Percentiles rank a stretch among this genome's conserved stretches.
Evolutionary conservation across 2,113 vertebrate genomes (phyloP).

Genomic region (Chaetops frenatus): DNA sequence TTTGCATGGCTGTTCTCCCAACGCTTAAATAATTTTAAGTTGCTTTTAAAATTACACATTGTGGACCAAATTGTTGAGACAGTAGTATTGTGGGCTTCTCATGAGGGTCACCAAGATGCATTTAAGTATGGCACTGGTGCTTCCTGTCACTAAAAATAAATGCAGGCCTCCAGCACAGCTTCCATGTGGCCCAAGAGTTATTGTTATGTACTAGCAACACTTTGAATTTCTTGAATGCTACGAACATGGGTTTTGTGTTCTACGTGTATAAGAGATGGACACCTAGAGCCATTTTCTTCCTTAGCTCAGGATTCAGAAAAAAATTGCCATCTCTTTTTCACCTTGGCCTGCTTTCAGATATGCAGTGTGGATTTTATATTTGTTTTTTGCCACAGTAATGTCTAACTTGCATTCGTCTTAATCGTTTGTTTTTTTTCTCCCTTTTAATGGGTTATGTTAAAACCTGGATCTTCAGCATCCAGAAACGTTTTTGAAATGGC

Average conservation of each 20-base stretch:
- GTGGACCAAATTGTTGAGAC: background rate
- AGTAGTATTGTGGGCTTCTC: fast-evolving
- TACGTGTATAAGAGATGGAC: background rate
- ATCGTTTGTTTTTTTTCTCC: background rate
- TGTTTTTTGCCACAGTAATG: background rate
- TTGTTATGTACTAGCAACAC: background rate
- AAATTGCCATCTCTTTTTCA: background rate
- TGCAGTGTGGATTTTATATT: background rate
- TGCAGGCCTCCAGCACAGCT: background rate
- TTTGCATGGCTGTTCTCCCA: background rate
- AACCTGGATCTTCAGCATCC: background rate
- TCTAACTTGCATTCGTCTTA: background rate
- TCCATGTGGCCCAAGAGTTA: background rate
- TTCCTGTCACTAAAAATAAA: background rate
- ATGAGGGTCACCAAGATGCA: background rate
- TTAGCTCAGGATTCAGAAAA: background rate
- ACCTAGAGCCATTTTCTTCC: background rate
- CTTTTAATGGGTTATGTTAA: background rate
- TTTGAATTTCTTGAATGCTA: background rate
- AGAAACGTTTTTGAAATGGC: background rate
- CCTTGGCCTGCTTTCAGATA: background rate
- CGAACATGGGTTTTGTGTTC: background rate
- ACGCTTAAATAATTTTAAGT: background rate
- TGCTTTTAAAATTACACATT: background rate
- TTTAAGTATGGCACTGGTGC: background rate